Evolutionary conservation across 2,797 vertebrate species (phyloP).

Genomic region (Alectoris magna): DNA sequence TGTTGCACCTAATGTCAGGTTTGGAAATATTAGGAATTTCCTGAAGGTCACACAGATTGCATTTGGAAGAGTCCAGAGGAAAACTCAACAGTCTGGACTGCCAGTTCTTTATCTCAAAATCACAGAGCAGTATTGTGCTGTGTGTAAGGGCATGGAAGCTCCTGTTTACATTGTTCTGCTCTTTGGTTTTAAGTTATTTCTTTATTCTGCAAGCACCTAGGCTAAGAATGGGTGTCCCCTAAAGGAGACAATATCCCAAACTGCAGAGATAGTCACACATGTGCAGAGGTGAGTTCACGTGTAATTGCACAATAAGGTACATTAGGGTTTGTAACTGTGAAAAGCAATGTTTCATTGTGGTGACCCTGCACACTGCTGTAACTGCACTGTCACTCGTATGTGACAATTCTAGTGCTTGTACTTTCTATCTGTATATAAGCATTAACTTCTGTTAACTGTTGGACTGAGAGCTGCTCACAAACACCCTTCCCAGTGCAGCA

Average conservation of each 20-base stretch:
- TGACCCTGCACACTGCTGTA: neutral
- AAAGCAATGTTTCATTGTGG: fast-evolving
- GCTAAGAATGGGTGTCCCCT: neutral
- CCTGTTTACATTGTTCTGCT: neutral
- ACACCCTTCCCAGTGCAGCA: neutral
- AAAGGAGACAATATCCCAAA: neutral
- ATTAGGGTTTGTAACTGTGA: neutral
- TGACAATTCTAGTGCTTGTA: fast-evolving
- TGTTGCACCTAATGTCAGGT: neutral
- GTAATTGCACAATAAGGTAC: fast-evolving
- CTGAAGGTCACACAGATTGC: neutral
- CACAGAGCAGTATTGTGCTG: neutral
- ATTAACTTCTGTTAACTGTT: neutral
- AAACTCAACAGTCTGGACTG: neutral
- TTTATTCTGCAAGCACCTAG: neutral
- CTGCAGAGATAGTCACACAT: neutral
- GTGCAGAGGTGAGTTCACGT: neutral
- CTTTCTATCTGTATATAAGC: neutral
- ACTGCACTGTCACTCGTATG: neutral
- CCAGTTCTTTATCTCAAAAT: fast-evolving
- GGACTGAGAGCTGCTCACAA: neutral
- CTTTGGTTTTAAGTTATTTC: neutral
- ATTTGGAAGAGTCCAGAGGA: neutral
- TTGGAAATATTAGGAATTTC: neutral
- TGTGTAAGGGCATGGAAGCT: neutral